These are phyloP conservation scores for Wiebesia pumilae DNA, from an alignment of 1,140 invertebrate genomes.

Conservation along the genomic window DNA sequence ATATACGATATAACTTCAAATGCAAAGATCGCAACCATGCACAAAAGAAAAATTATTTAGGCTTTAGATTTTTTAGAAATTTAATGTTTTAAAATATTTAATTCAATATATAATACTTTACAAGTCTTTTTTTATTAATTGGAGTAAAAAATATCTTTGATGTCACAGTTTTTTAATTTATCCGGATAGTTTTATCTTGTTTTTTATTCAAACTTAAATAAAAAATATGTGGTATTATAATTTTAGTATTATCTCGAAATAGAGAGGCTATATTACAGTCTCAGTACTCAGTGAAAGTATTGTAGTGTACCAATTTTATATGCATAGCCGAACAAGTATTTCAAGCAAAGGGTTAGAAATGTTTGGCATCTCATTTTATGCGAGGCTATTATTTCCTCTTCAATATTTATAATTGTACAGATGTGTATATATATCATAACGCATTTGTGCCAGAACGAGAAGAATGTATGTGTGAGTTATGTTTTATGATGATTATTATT, in stretches of 20 bases:
- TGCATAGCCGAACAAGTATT: constrained; percentile 39
- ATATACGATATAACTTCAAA: too few relatives aligned
- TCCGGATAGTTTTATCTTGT: neutral
- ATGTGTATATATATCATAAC: neutral
- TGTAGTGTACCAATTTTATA: constrained; percentile 30
- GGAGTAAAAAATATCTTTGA: too few relatives aligned
- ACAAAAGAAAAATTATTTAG: neutral
- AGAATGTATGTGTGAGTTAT: neutral
- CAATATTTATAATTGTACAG: constrained; percentile 13
- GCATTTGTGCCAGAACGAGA: neutral
- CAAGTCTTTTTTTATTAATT: too few relatives aligned
- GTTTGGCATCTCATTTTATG: neutral
- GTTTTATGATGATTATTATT: constrained; percentile 38
- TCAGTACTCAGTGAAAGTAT: constrained; percentile 44
- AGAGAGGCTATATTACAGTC: neutral
- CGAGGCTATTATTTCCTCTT: constrained; percentile 30
- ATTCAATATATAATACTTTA: too few relatives aligned
- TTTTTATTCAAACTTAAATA: constrained; percentile 3
- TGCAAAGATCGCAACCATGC: too few relatives aligned
- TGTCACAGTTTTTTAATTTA: too few relatives aligned
- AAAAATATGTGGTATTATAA: neutral
- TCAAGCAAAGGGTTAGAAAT: neutral
- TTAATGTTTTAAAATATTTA: too few relatives aligned
- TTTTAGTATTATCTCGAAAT: constrained; percentile 17
- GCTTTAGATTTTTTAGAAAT: neutral